Conservation (phyloP, 2,113 vertebrate species). For the Chaenocephalus aceratus region DNA sequence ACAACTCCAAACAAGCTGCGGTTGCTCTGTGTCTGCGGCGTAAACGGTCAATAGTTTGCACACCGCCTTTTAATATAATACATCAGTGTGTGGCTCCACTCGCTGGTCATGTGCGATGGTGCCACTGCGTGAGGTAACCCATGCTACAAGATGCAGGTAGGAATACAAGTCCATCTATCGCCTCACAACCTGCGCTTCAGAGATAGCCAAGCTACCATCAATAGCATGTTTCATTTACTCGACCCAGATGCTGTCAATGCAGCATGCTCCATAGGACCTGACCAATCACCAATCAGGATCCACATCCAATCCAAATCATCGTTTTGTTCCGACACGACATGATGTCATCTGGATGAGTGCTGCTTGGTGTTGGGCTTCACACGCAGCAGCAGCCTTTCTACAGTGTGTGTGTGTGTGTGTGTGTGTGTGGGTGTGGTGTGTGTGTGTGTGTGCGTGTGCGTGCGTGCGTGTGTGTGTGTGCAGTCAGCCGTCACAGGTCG, state of each 20-base stretch:
- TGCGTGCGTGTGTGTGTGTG: neutral
- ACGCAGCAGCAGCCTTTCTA: slow-evolving; percentile 16
- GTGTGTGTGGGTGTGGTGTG: too few relatives aligned
- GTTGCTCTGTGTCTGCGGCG: too few relatives aligned
- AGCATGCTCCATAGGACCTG: neutral
- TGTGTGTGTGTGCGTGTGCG: too few relatives aligned
- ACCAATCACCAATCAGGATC: neutral
- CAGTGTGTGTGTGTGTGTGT: too few relatives aligned
- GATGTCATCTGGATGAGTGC: slow-evolving; percentile 13
- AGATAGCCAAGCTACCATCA: neutral
- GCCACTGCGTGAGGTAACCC: too few relatives aligned
- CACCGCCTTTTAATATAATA: too few relatives aligned
- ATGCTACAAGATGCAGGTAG: too few relatives aligned
- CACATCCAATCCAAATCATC: neutral
- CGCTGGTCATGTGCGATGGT: too few relatives aligned
- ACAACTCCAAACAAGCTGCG: too few relatives aligned
- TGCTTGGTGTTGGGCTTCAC: slow-evolving; percentile 52
- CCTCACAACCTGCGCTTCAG: neutral
- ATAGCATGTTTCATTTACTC: neutral
- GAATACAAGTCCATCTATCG: too few relatives aligned
- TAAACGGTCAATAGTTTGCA: too few relatives aligned
- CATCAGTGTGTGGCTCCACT: too few relatives aligned
- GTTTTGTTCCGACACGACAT: neutral
- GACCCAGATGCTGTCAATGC: neutral
- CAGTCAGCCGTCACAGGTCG: slow-evolving; percentile 56